Evolutionary conservation across 2,888 invertebrate species (phyloP).

Genomic region (Synanthedon tipuliformis): DNA sequence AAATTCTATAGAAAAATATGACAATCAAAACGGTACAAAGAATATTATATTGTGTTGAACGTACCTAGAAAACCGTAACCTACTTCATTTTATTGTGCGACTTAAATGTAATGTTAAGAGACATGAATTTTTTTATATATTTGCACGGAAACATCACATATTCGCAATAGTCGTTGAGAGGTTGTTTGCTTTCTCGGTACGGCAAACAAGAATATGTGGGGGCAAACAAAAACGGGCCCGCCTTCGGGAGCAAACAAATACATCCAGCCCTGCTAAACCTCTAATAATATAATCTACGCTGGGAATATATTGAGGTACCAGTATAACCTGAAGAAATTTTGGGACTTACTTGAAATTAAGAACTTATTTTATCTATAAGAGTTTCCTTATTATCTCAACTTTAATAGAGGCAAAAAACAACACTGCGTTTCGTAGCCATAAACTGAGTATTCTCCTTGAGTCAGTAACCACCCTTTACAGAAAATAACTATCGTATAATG

Average conservation of each 20-base stretch:
- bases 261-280: constrained; percentile 12
- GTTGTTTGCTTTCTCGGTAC: constrained; percentile 28
- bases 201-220: constrained; percentile 37
- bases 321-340: no score
- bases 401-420: background rate
- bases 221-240: constrained; percentile 22
- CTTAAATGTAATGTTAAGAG: constrained; percentile 4
- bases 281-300: constrained; percentile 1
- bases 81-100: background rate
- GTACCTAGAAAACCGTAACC: background rate
- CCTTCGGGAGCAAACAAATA: constrained; percentile 20
- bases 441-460: no score
- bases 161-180: constrained; percentile 17
- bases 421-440: no score
- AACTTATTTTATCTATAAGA: background rate
- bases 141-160: constrained; percentile 13
- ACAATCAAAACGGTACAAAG: no score
- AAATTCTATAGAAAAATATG: no score
- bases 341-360: background rate
- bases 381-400: constrained; percentile 4
- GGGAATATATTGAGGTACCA: no score
- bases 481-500: no score
- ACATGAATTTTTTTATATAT: constrained; percentile 13
- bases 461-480: no score
- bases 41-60: background rate